Percentiles rank a stretch among this genome's conserved stretches.
These are phyloP conservation scores for Chrysodeixis includens DNA, from an alignment of 2,888 invertebrate genomes.

Conservation along the genomic window DNA sequence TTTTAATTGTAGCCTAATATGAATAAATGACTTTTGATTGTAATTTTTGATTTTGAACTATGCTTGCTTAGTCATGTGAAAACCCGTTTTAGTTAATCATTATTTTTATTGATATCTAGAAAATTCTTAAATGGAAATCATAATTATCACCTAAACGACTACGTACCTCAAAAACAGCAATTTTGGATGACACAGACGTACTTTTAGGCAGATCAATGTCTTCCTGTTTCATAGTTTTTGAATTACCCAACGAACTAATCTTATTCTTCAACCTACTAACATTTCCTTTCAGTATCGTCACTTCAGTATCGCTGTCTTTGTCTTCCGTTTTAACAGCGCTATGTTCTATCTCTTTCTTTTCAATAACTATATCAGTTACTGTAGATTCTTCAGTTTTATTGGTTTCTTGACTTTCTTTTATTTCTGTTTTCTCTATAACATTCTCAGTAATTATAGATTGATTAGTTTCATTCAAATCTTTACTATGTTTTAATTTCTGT, in stretches of 20 bases:
- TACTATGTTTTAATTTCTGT: background rate
- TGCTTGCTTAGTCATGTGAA: too few relatives aligned
- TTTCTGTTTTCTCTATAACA: slow-evolving; percentile 22
- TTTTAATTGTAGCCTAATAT: too few relatives aligned
- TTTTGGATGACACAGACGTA: slow-evolving; percentile 75
- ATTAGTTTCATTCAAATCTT: background rate
- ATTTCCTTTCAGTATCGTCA: slow-evolving; percentile 71
- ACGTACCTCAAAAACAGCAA: slow-evolving; percentile 83
- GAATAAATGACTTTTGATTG: too few relatives aligned
- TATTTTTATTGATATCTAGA: too few relatives aligned
- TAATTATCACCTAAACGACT: too few relatives aligned
- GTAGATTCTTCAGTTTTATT: slow-evolving; percentile 8
- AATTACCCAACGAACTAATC: slow-evolving; percentile 48
- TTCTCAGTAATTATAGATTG: background rate
- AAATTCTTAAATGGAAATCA: too few relatives aligned
- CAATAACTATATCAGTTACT: background rate
- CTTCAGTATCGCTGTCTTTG: slow-evolving; percentile 46
- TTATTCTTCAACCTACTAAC: slow-evolving; percentile 69
- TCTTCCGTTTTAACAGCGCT: slow-evolving; percentile 27
- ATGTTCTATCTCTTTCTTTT: slow-evolving; percentile 25
- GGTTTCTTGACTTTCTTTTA: slow-evolving; percentile 10
- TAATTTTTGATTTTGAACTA: too few relatives aligned
- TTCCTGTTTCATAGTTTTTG: slow-evolving; percentile 53
- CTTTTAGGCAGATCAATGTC: slow-evolving; percentile 67
- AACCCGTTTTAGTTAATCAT: too few relatives aligned